Conservation (phyloP, 2,888 invertebrate genomes). For the Heliconius charithonia region DNA sequence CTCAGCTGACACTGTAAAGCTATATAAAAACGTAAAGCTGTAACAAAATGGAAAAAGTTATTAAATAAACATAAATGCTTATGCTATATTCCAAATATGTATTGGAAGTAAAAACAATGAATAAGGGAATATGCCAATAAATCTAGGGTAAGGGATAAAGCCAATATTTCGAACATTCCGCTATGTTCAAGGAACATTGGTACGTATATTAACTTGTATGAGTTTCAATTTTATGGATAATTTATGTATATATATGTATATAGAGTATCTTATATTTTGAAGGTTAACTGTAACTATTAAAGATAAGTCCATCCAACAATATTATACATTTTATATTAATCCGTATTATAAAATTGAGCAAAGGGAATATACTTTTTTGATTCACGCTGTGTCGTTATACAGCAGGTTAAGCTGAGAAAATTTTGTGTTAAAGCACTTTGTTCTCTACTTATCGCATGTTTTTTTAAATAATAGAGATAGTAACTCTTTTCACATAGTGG, state of each 20-base stretch:
- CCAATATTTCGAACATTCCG: neutral
- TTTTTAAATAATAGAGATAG: no score
- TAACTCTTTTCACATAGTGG: no score
- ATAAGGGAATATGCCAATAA: neutral
- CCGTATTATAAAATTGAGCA: no score
- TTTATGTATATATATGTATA: neutral
- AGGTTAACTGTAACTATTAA: no score
- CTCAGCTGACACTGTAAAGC: neutral
- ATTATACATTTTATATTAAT: no score
- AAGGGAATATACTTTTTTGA: no score
- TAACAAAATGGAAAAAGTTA: neutral
- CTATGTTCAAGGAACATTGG: neutral
- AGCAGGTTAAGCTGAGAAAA: no score
- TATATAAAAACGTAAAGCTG: neutral
- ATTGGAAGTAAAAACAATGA: conserved; percentile 9
- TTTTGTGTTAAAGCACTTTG: no score
- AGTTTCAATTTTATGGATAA: conserved; percentile 1
- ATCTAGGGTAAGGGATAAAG: conserved; percentile 10
- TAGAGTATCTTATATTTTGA: no score
- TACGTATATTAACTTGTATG: conserved; percentile 1
- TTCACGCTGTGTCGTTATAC: no score
- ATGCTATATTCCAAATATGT: neutral
- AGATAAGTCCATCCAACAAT: no score
- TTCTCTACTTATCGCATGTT: no score
- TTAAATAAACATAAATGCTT: neutral